Evolutionary conservation across 2,888 invertebrate genomes (phyloP), one percentile per base, ranked within the genome.

Genomic region (Hydrotaea diabolus): DNA sequence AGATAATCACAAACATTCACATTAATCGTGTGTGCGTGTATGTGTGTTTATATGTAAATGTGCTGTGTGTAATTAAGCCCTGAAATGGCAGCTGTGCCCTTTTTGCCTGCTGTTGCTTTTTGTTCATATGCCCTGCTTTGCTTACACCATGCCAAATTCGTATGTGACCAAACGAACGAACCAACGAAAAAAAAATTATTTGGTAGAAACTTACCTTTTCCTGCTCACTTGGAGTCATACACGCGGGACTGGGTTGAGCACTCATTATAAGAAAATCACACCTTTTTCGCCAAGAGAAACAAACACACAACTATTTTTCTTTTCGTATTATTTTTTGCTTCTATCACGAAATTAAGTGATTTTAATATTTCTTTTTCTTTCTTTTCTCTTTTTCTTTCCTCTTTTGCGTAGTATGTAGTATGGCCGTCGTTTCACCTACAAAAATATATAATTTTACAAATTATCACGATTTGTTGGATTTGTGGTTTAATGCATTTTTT

Each of bases 171-270:
- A 55, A 55, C 2, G 21, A 8, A 55, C 11, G 21, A 19, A 55
- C 19, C 11, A 21, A 21, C 55, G 53, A 53, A 7, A 17, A 15
- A 17, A 19, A 23, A 13, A 46, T 23, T 43, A 21, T 49, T 62
- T 72, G 15, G 11, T 36, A 31, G 7, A 75, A 75, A 86, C 87
- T 87, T 86, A 90, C 90, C 88, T 90, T 90, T 90, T 98, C 98
- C 88, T 97, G 94, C 90, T 98, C 98, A 57, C 96, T 94, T 87
- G 94, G n/a, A n/a, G n/a, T 95, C 89, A 95, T 93, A 89, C 94
- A 95, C 83, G 96, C 96, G 89, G 96, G 96, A 93, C 96, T 96
- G 90, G 95, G 96, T 92, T 96, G 95, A 86, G 95, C 93, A 92
- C 95, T 96, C 96, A 96, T 96, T 89, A 91, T 93, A 83, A 57